Base-by-base conservation (phyloP, 2,888 invertebrate genomes). In the Nemoura dubitans region DNA sequence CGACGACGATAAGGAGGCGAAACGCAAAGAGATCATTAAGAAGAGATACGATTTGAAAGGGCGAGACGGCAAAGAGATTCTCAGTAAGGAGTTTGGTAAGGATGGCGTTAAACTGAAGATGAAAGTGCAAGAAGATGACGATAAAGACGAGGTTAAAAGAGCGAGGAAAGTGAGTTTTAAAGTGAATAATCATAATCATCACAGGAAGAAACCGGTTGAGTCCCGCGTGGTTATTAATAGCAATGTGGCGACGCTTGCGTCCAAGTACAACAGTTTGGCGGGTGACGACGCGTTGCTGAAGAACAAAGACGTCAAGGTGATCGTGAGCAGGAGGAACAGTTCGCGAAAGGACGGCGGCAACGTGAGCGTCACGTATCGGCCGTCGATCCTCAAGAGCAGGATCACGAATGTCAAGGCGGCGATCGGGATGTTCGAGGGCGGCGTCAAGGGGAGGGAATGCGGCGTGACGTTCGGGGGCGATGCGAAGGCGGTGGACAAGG, bases 191-290 rank as follows among this genome's bases (percentile, higher is more conserved):
- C 91, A 93, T 90, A 89, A 90, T 14, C 91, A 93, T 6, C 91
- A 93, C 21, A 91, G 93, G 89, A 91, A 93, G 86, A 92, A 92
- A 3, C 92, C 92, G 30, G 28, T 26, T 7, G 77, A 86, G 26
- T 88, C 88, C 16, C 89, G 92, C 59, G 91, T 91, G 43, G 90
- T 92, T 14, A 91, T 92, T 21, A 92, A 93, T 87, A 94, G 92
- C 89, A 93, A 94, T 90, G 96, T 96, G 59, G 94, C 95, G 83
- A 94, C 94, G 90, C 90, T 96, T 87, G 94, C 95, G 0, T 94
- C 94, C 88, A 95, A 95, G 90, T 96, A 95, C 89, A 95, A 96
- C 90, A 94, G 94, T 90, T 92, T 95, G 89, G 93, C 94, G 88
- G 91, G 90, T 85, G 93, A 93, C 89, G 91, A 92, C 88, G 91